Conservation (phyloP, 2,797 vertebrate genomes). For the Sibirionetta formosa region DNA sequence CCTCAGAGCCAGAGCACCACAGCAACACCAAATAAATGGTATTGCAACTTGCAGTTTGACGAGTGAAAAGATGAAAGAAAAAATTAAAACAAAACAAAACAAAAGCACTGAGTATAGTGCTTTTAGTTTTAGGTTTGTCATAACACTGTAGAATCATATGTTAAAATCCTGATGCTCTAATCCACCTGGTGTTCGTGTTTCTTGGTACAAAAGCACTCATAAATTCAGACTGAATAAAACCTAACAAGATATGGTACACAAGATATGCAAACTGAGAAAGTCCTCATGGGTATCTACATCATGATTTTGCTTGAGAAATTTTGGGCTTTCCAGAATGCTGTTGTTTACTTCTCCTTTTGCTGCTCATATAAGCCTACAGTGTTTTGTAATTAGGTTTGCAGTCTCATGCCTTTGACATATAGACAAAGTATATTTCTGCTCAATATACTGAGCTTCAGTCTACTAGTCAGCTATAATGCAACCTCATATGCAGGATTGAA, state of each 20-base stretch:
- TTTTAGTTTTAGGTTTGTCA: neutral
- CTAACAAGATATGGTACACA: accelerated
- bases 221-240: neutral
- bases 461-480: conserved; percentile 22
- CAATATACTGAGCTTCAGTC: conserved; percentile 6
- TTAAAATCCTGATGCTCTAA: neutral
- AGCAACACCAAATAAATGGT: accelerated
- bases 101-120: neutral
- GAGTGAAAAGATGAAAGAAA: neutral
- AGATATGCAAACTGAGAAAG: neutral
- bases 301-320: neutral
- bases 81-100: no score
- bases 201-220: neutral
- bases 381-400: neutral
- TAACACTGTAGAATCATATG: accelerated
- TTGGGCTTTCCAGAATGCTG: neutral
- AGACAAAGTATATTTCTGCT: neutral
- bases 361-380: accelerated
- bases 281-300: accelerated
- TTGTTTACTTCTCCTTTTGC: neutral
- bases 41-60: accelerated
- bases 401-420: neutral
- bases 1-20: neutral
- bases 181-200: neutral
- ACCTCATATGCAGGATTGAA: conserved; percentile 17